phyloP scores from a whole-genome alignment of 2,888 invertebrate genomes.

The Calephelis perditalis region DNA sequence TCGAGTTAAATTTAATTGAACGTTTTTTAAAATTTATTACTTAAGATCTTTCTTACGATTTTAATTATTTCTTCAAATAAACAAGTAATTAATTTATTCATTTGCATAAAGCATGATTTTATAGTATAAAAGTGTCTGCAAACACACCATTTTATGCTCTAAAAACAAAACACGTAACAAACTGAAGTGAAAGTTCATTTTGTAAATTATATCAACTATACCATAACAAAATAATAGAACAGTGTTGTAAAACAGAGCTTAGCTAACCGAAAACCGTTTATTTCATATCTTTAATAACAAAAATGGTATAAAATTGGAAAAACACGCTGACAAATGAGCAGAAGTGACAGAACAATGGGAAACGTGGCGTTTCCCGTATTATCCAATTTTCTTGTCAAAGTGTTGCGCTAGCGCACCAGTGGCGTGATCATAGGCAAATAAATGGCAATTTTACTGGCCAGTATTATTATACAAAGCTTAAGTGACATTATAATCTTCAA shows the following conservation, averaged over 20 bases:
- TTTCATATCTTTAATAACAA: conserved; percentile 73
- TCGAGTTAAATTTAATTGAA: too few species aligned
- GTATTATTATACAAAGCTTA: not conserved
- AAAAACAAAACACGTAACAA: too few species aligned
- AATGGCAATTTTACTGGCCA: conserved; percentile 4
- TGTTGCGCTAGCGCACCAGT: conserved; percentile 19
- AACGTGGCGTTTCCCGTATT: conserved; percentile 57
- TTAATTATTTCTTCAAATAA: too few species aligned
- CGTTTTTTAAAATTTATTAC: too few species aligned
- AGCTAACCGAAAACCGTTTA: conserved; percentile 73
- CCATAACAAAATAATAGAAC: conserved; percentile 55
- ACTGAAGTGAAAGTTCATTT: not conserved
- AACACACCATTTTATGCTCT: too few species aligned
- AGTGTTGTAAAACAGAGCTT: conserved; percentile 46
- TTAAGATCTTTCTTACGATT: too few species aligned
- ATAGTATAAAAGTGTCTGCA: too few species aligned
- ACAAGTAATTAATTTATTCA: too few species aligned
- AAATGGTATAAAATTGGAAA: conserved; percentile 69
- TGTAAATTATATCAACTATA: conserved; percentile 18
- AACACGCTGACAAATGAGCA: conserved; percentile 61
- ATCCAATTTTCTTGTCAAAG: conserved; percentile 70
- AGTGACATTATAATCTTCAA: conserved; percentile 7
- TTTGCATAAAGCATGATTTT: too few species aligned
- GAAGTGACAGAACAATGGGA: conserved; percentile 61
- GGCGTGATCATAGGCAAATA: conserved; percentile 10